A percentile compares a stretch with the other conserved stretches of the same genome.
Evolutionary conservation across 2,113 vertebrate species (phyloP).

Genomic region (Vulpes ferrilata): DNA sequence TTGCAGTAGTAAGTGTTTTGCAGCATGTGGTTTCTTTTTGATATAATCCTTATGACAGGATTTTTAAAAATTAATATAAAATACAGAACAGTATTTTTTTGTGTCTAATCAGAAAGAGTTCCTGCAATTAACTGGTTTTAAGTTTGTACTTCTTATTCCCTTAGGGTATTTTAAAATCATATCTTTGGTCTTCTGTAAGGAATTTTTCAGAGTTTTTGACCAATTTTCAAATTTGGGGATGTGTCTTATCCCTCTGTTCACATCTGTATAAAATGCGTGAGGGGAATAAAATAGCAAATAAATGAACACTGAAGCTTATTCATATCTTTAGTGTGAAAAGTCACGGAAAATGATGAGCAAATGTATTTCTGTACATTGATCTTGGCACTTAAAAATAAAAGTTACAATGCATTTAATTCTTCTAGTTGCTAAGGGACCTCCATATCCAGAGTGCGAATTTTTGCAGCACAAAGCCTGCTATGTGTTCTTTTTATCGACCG

Average conservation of each 20-base stretch:
- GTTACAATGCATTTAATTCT: slow-evolving; percentile 38
- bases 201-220: slow-evolving; percentile 65
- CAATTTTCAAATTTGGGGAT: slow-evolving; percentile 69
- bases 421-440: not conserved
- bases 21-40: not conserved
- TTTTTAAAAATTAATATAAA: slow-evolving; percentile 37
- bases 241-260: not conserved
- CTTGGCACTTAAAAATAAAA: slow-evolving; percentile 44
- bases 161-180: slow-evolving; percentile 76
- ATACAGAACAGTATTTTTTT: not conserved
- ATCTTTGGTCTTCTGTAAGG: slow-evolving; percentile 77
- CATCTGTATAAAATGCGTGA: not conserved
- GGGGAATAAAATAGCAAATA: slow-evolving; percentile 25
- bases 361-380: not conserved
- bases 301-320: slow-evolving; percentile 38
- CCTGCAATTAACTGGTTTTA: slow-evolving; percentile 69
- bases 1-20: not conserved
- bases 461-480: slow-evolving; percentile 5
- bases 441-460: not conserved
- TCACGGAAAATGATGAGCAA: not conserved
- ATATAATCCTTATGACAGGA: not conserved
- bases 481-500: slow-evolving; percentile 40
- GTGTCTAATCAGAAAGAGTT: slow-evolving; percentile 71
- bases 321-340: not conserved
- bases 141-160: slow-evolving; percentile 70